Conservation (phyloP, 2,888 invertebrate species). For the Drosophila ezoana region DNA sequence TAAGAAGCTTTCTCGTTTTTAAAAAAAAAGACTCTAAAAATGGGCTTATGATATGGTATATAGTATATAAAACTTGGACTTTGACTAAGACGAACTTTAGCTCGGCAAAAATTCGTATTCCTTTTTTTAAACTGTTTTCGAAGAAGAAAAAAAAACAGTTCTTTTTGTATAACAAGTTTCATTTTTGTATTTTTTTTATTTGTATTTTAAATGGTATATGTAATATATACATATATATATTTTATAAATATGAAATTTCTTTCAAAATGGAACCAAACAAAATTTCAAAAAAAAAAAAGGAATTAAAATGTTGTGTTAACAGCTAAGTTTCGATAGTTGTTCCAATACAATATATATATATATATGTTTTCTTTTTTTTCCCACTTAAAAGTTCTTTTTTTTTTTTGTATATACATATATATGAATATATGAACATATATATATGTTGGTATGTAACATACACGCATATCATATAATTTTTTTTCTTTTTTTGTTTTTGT, state of each 20-base stretch:
- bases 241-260: conserved; percentile 40
- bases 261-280: conserved; percentile 48
- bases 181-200: conserved; percentile 67
- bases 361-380: conserved; percentile 20
- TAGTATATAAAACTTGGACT: too few relatives aligned
- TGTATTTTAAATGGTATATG: conserved; percentile 63
- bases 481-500: conserved; percentile 15
- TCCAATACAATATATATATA: conserved; percentile 37
- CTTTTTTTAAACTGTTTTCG: too few relatives aligned
- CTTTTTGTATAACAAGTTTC: conserved; percentile 74
- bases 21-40: too few relatives aligned
- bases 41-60: too few relatives aligned
- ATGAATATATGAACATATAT: conserved; percentile 36
- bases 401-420: conserved; percentile 8
- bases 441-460: conserved; percentile 12
- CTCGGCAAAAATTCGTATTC: too few relatives aligned
- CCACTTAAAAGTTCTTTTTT: conserved; percentile 10
- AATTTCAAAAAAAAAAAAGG: conserved; percentile 9
- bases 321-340: conserved; percentile 47
- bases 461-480: conserved; percentile 25
- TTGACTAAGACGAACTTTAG: too few relatives aligned
- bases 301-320: conserved; percentile 50
- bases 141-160: not conserved
- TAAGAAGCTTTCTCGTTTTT: too few relatives aligned
- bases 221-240: conserved; percentile 48